These are phyloP conservation scores for Chromobotia macracanthus DNA, from an alignment of 2,797 vertebrate genomes.

Conservation along the genomic window DNA sequence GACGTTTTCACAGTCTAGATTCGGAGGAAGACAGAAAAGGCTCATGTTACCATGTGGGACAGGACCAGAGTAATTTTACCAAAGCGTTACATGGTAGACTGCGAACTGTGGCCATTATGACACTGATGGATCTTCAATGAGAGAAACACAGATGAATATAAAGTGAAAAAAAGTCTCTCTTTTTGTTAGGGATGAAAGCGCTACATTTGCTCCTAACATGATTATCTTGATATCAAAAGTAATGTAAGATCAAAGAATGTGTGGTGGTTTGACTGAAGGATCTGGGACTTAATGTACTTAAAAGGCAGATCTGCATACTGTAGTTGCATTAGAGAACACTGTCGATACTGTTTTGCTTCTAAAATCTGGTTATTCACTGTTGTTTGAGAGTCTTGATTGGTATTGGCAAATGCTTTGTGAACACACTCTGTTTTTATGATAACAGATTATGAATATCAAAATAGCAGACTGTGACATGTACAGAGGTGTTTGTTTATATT, in stretches of 20 bases:
- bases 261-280: conserved; percentile 31
- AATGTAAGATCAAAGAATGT: conserved; percentile 61
- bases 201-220: conserved; percentile 34
- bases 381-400: conserved; percentile 13
- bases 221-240: conserved; percentile 50
- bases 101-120: neutral
- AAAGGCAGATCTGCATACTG: conserved; percentile 28
- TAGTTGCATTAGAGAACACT: conserved; percentile 13
- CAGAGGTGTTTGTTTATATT: no score
- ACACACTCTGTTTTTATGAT: neutral
- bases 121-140: conserved; percentile 4
- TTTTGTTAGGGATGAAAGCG: conserved; percentile 36
- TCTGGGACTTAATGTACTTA: conserved; percentile 24
- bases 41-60: neutral
- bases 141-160: conserved; percentile 36
- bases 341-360: conserved; percentile 5
- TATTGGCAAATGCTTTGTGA: neutral
- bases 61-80: neutral
- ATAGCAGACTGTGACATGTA: no score
- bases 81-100: conserved; percentile 2
- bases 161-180: neutral
- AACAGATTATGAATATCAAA: no score
- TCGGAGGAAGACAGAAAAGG: neutral
- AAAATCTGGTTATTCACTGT: neutral
- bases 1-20: neutral